A percentile compares a stretch with the other conserved stretches of the same genome.
Conservation (phyloP, 2,888 invertebrate genomes). For the Uloborus plumipes region DNA sequence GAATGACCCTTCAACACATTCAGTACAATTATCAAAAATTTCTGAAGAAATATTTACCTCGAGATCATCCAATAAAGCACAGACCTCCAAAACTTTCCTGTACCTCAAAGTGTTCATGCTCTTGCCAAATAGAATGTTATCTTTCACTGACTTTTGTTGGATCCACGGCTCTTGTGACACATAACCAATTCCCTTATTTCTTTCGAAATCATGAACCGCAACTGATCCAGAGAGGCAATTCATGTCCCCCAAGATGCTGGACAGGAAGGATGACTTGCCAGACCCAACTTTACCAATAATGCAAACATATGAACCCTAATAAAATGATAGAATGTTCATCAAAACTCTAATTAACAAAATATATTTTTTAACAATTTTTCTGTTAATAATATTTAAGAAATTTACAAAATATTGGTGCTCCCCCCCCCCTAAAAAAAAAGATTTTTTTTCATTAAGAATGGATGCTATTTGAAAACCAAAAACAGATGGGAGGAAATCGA, state of each 20-base stretch:
- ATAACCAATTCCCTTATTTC: constrained; percentile 81
- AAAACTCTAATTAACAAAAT: too few species aligned
- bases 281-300: constrained; percentile 90
- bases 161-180: constrained; percentile 94
- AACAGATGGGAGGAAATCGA: too few species aligned
- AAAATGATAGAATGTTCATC: too few species aligned
- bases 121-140: constrained; percentile 94
- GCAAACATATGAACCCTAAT: constrained; percentile 84
- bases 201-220: constrained; percentile 36
- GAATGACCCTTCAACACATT: too few species aligned
- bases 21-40: too few species aligned
- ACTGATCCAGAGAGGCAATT: constrained; percentile 73
- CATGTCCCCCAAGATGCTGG: constrained; percentile 88
- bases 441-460: too few species aligned
- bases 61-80: constrained; percentile 82
- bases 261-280: constrained; percentile 90
- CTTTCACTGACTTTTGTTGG: constrained; percentile 88
- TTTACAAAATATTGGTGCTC: too few species aligned
- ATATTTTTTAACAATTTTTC: background rate
- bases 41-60: constrained; percentile 69
- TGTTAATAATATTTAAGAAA: too few species aligned
- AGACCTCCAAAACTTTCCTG: constrained; percentile 82
- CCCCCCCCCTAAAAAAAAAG: too few species aligned
- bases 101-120: constrained; percentile 85
- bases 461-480: too few species aligned